A percentile compares a stretch with the other conserved stretches of the same genome.
phyloP scores from a whole-genome alignment of 2,797 vertebrate species.

The Rhabdomys pumilio region DNA sequence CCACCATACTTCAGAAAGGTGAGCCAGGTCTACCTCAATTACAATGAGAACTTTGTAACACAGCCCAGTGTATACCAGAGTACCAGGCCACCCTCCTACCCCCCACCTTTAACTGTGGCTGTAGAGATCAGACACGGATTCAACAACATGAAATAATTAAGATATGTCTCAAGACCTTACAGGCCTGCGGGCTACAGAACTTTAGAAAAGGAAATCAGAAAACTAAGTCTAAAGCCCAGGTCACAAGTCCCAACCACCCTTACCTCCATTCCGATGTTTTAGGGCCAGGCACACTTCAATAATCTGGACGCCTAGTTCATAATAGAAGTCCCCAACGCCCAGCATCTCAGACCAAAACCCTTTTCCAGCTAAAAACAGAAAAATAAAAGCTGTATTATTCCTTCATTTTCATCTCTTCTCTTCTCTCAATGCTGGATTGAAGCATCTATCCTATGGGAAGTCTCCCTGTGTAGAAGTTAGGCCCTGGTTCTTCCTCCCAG shows the following conservation, averaged over 20 bases:
- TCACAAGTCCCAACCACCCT: slow-evolving; percentile 70
- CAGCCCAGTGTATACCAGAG: background rate
- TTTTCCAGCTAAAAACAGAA: slow-evolving; percentile 94
- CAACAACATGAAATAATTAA: slow-evolving; percentile 27
- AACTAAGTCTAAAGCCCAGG: background rate
- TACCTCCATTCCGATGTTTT: slow-evolving; percentile 98
- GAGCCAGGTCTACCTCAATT: background rate
- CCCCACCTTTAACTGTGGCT: background rate
- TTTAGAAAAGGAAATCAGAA: background rate
- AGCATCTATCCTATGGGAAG: background rate
- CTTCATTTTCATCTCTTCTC: background rate
- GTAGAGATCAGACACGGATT: background rate
- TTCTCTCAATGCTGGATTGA: slow-evolving; percentile 27
- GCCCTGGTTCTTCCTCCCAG: background rate
- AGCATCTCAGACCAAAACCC: slow-evolving; percentile 99
- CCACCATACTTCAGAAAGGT: background rate
- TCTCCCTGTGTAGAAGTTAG: background rate
- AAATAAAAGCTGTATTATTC: slow-evolving; percentile 47
- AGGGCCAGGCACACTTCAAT: slow-evolving; percentile 98
- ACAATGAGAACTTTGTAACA: background rate
- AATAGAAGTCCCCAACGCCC: slow-evolving; percentile 99
- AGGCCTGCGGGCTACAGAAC: background rate
- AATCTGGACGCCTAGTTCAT: slow-evolving; percentile 98
- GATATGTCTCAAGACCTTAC: background rate
- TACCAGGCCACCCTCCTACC: background rate